phyloP scores from a whole-genome alignment of 2,797 vertebrate species.

The Microctenopoma steveboyesi region DNA sequence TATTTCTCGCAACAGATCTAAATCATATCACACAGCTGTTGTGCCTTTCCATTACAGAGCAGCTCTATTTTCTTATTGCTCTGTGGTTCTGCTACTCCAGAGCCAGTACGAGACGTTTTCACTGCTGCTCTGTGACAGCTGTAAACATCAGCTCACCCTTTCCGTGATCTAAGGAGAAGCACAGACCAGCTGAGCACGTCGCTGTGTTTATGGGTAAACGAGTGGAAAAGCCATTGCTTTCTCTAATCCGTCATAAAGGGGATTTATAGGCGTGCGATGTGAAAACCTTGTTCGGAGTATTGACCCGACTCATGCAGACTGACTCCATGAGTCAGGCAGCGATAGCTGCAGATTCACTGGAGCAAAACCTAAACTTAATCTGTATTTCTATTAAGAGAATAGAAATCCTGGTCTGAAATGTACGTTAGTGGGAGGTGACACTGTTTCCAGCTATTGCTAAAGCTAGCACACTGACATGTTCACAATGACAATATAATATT shows the following conservation, averaged over 20 bases:
- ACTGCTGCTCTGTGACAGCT: conserved; percentile 69
- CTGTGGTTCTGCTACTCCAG: conserved; percentile 67
- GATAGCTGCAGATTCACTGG: neutral
- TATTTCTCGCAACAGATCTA: conserved; percentile 57
- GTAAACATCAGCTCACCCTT: conserved; percentile 72
- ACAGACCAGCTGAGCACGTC: conserved; percentile 73
- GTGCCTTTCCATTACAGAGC: conserved; percentile 68
- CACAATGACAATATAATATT: too few species aligned
- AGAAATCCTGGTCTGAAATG: neutral
- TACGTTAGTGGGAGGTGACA: neutral
- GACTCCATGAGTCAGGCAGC: conserved; percentile 47
- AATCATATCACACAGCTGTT: conserved; percentile 72
- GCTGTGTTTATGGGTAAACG: conserved; percentile 78
- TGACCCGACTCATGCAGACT: conserved; percentile 73
- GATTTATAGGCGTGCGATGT: conserved; percentile 70
- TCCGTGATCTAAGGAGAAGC: conserved; percentile 68
- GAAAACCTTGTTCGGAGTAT: conserved; percentile 71
- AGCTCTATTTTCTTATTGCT: conserved; percentile 64
- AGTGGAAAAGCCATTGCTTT: conserved; percentile 78
- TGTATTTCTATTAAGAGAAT: conserved; percentile 8
- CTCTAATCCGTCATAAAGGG: conserved; percentile 76
- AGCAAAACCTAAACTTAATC: neutral
- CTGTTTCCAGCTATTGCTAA: neutral
- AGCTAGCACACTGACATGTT: neutral
- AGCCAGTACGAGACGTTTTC: conserved; percentile 73